These are phyloP conservation scores for Drosophila carrolli DNA, from an alignment of 1,140 invertebrate species.

Conservation along the genomic window DNA sequence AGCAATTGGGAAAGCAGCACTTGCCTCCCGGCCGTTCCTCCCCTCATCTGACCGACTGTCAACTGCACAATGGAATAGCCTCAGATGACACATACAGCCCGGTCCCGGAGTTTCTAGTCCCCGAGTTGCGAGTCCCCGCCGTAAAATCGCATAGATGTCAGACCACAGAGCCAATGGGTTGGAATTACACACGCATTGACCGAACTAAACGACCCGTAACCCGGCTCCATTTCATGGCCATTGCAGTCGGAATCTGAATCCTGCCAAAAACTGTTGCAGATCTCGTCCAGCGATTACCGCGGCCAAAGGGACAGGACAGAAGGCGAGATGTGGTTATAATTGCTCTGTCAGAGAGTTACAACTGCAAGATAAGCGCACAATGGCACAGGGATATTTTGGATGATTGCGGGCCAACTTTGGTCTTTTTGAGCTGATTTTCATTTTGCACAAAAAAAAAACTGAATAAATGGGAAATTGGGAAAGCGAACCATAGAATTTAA, in stretches of 20 bases:
- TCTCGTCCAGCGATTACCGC: slow-evolving; percentile 30
- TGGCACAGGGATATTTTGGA: slow-evolving; percentile 13
- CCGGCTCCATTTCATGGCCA: slow-evolving; percentile 43
- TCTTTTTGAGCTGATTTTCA: neutral
- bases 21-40: slow-evolving; percentile 39
- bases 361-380: slow-evolving; percentile 32
- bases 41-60: slow-evolving; percentile 61
- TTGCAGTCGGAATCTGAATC: slow-evolving; percentile 28
- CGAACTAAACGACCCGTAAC: slow-evolving; percentile 58
- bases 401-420: slow-evolving; percentile 20
- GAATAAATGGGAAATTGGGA: too few relatives aligned
- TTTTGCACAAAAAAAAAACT: too few relatives aligned
- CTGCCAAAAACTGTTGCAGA: slow-evolving; percentile 52
- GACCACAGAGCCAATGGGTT: slow-evolving; percentile 57
- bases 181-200: slow-evolving; percentile 70
- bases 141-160: slow-evolving; percentile 45
- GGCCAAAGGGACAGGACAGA: slow-evolving; percentile 17
- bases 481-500: too few relatives aligned
- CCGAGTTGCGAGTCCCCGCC: slow-evolving; percentile 17
- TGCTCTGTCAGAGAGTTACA: slow-evolving; percentile 51
- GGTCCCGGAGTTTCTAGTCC: neutral
- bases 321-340: slow-evolving; percentile 44
- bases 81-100: slow-evolving; percentile 52
- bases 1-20: slow-evolving; percentile 32
- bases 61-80: slow-evolving; percentile 72